Evolutionary conservation across 2,797 vertebrate species (phyloP).

Genomic region (Hipposideros larvatus): DNA sequence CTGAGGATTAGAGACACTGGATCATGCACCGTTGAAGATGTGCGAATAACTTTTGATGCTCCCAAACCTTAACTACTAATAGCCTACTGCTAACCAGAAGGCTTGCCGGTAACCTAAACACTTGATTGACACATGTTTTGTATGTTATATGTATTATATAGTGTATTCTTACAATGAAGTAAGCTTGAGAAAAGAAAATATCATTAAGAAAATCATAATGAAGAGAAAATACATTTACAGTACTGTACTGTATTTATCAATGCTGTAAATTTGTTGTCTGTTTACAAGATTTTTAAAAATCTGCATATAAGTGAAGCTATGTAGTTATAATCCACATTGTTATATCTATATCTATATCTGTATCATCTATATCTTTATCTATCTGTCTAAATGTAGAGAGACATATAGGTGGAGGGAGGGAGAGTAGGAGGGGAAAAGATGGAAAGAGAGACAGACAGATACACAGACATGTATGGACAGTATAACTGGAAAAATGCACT

Average conservation of each 20-base stretch:
- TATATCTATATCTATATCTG: background rate
- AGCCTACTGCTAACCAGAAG: background rate
- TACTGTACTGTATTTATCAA: background rate
- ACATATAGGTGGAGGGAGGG: too few relatives aligned
- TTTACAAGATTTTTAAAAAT: background rate
- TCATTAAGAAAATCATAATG: background rate
- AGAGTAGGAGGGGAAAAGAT: background rate
- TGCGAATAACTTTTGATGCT: background rate
- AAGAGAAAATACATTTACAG: background rate
- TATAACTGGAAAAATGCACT: background rate
- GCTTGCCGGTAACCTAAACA: background rate
- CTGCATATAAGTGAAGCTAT: background rate
- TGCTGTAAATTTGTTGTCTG: background rate
- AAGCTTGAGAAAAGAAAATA: background rate
- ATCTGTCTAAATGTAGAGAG: too few relatives aligned
- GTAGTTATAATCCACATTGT: background rate
- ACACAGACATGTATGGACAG: background rate
- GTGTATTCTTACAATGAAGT: background rate
- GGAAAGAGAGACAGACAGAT: too few relatives aligned
- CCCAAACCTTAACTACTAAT: background rate
- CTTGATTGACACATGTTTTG: background rate
- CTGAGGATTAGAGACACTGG: background rate
- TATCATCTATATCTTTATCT: too few relatives aligned
- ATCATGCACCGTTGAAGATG: background rate
- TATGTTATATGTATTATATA: background rate